These are phyloP conservation scores for Acanthurus leucopareius DNA, from an alignment of 2,797 vertebrate species.

Conservation along the genomic window DNA sequence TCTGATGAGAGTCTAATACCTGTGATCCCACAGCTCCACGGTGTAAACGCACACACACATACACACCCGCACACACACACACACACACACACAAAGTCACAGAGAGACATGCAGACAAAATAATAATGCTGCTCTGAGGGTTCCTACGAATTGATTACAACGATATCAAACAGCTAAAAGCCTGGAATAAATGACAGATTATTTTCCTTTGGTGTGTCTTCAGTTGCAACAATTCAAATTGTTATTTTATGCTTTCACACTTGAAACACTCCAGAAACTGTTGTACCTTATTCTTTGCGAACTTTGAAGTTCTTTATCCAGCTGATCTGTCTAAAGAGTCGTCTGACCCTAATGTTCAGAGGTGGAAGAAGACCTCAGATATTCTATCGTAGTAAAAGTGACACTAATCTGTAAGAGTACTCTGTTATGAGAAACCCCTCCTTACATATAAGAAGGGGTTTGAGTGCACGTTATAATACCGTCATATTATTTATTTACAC, in stretches of 20 bases:
- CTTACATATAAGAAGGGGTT: too few relatives aligned
- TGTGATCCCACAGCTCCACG: constrained; percentile 48
- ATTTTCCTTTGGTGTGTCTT: constrained; percentile 22
- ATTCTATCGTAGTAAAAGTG: background rate
- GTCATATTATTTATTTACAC: background rate
- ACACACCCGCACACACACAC: constrained; percentile 25
- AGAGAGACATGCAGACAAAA: constrained; percentile 29
- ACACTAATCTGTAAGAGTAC: background rate
- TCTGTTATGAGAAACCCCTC: too few relatives aligned
- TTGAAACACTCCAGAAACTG: background rate
- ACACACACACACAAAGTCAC: constrained; percentile 22
- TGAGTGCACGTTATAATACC: too few relatives aligned
- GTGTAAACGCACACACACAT: constrained; percentile 27
- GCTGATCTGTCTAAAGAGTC: background rate
- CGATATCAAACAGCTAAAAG: constrained; percentile 22
- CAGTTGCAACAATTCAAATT: constrained; percentile 17
- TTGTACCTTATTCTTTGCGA: background rate
- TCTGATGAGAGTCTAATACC: constrained; percentile 75
- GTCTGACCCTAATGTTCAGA: background rate
- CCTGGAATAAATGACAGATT: constrained; percentile 24
- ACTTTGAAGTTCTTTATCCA: background rate
- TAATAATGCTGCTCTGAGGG: constrained; percentile 37
- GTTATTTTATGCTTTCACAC: constrained; percentile 19
- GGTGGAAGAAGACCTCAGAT: background rate
- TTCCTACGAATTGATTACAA: constrained; percentile 50